phyloP scores from a whole-genome alignment of 2,113 vertebrate genomes.

The Protobothrops mucrosquamatus region DNA sequence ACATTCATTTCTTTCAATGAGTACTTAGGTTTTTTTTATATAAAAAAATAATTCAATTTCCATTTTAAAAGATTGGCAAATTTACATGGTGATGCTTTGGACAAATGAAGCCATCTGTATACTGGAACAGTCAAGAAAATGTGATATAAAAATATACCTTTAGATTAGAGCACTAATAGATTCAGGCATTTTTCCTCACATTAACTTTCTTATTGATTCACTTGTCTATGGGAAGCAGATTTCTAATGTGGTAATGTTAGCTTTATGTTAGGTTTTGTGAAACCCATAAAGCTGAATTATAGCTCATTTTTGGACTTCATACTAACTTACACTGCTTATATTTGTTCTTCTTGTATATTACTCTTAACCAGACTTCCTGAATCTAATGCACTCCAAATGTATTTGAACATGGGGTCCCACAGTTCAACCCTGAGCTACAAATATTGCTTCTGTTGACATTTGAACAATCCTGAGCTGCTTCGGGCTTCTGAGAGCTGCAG shows the following conservation, averaged over 20 bases:
- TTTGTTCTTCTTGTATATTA: not conserved
- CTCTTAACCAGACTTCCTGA: not conserved
- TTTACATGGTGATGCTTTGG: not conserved
- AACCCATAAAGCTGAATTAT: slow-evolving; percentile 2
- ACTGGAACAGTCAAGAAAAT: not conserved
- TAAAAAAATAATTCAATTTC: not conserved
- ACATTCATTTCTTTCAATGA: slow-evolving; percentile 15
- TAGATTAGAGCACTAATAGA: slow-evolving; percentile 8
- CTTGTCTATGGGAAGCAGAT: not conserved
- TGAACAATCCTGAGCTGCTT: not conserved
- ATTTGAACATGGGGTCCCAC: not conserved
- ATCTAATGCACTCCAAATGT: not conserved
- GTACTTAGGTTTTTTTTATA: slow-evolving; percentile 4
- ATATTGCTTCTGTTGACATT: not conserved
- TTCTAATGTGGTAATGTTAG: not conserved
- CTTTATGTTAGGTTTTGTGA: not conserved
- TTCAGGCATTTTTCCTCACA: not conserved
- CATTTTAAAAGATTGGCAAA: not conserved
- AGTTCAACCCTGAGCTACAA: not conserved
- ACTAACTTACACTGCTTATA: not conserved
- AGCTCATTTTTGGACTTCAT: not conserved
- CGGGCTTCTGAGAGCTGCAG: not conserved
- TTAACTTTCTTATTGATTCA: slow-evolving; percentile 18
- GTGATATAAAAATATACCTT: slow-evolving; percentile 5
- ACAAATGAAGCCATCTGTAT: slow-evolving; percentile 4